Percentiles rank a stretch among this genome's conserved stretches.
Conservation (phyloP, 2,888 invertebrate genomes). For the Melieria omissa region DNA sequence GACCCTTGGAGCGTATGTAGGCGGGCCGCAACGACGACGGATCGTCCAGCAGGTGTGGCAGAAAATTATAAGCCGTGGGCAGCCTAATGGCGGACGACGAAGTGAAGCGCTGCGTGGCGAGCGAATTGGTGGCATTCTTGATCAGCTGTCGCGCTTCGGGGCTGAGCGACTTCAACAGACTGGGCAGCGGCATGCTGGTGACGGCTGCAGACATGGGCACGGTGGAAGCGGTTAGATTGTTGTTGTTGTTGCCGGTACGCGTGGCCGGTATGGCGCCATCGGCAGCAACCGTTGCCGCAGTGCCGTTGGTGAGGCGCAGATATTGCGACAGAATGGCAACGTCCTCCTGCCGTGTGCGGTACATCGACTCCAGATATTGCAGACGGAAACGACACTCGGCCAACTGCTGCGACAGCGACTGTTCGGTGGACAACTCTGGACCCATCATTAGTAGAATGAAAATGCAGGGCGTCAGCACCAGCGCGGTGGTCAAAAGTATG, state of each 20-base stretch:
- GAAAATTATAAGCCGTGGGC: conserved; percentile 85
- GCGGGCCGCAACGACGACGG: conserved; percentile 82
- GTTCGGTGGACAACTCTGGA: conserved; percentile 75
- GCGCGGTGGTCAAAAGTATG: conserved; percentile 69
- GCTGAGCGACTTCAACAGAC: conserved; percentile 64
- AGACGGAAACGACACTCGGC: conserved; percentile 82
- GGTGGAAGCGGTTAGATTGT: conserved; percentile 21
- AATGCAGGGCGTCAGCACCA: conserved; percentile 71
- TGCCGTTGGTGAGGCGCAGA: conserved; percentile 67
- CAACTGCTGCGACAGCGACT: conserved; percentile 75
- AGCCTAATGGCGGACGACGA: conserved; percentile 70
- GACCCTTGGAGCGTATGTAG: conserved; percentile 79
- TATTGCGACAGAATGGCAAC: conserved; percentile 77
- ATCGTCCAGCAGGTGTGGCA: conserved; percentile 87
- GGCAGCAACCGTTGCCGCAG: conserved; percentile 46
- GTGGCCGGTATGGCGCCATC: conserved; percentile 31
- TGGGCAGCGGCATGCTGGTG: conserved; percentile 42
- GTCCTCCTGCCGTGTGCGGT: conserved; percentile 80
- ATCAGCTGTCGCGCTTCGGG: conserved; percentile 67
- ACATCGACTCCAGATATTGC: conserved; percentile 82
- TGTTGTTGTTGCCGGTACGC: conserved; percentile 42
- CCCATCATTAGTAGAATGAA: conserved; percentile 63
- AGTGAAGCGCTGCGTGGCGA: conserved; percentile 62
- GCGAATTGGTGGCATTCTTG: conserved; percentile 67
- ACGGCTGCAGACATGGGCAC: conserved; percentile 13